Percentiles rank a stretch among this genome's conserved stretches.
Conservation (phyloP, 1,140 invertebrate species). For the Riptortus pedestris region DNA sequence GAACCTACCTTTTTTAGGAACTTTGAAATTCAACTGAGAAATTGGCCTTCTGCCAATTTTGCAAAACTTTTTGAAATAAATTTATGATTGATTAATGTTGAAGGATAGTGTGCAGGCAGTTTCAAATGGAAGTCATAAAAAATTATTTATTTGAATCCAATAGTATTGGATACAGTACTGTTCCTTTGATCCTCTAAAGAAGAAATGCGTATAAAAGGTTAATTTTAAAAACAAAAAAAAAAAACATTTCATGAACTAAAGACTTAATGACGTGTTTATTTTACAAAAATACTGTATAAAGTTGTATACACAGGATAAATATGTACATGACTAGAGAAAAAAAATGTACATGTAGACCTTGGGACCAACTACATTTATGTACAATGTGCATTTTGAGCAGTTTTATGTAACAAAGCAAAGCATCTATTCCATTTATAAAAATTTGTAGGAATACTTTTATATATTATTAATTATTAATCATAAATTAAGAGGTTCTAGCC, state of each 20-base stretch:
- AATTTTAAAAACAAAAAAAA: background rate
- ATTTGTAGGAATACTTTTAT: background rate
- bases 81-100: too few species aligned
- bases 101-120: too few species aligned
- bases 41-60: too few species aligned
- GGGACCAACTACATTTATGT: conserved; percentile 9
- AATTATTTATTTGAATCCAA: too few species aligned
- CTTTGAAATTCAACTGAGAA: too few species aligned
- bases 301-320: conserved; percentile 11
- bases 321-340: conserved; percentile 18
- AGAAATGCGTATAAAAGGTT: too few species aligned
- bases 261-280: conserved; percentile 12
- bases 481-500: background rate
- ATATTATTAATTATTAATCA: background rate
- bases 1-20: too few species aligned
- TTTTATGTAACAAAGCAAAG: background rate
- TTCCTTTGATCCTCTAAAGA: too few species aligned
- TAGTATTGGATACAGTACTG: too few species aligned
- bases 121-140: too few species aligned
- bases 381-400: background rate
- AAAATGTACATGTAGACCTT: conserved; percentile 10
- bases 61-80: too few species aligned
- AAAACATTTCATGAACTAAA: background rate
- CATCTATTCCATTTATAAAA: background rate
- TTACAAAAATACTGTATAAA: conserved; percentile 17